These are phyloP conservation scores for Gari tellinella DNA, from an alignment of 2,888 invertebrate species.

Conservation along the genomic window DNA sequence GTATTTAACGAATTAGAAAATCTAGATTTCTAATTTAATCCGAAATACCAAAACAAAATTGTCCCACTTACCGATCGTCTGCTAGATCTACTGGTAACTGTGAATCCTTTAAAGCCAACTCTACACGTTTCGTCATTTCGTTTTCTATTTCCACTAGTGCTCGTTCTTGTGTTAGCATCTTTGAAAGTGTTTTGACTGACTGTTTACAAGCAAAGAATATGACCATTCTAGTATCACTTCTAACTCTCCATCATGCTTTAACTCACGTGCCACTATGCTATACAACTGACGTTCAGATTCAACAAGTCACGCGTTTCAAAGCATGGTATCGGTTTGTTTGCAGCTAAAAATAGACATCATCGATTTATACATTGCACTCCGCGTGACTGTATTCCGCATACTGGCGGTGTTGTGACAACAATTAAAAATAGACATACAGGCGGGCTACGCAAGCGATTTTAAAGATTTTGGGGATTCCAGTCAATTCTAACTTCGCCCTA, in stretches of 20 bases:
- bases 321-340: conserved; percentile 28
- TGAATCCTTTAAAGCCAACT: too few relatives aligned
- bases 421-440: too few relatives aligned
- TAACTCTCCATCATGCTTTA: conserved; percentile 16
- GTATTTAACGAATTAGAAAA: too few relatives aligned
- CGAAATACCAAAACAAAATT: conserved; percentile 2
- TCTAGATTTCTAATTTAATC: too few relatives aligned
- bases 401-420: too few relatives aligned
- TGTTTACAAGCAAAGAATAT: too few relatives aligned
- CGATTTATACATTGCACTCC: background rate
- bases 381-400: too few relatives aligned
- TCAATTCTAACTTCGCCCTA: too few relatives aligned
- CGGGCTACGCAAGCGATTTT: too few relatives aligned
- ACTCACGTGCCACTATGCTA: conserved; percentile 33
- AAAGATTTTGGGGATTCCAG: too few relatives aligned
- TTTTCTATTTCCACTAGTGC: conserved; percentile 3
- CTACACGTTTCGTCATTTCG: too few relatives aligned
- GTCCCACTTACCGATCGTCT: conserved; percentile 1
- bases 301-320: conserved; percentile 49
- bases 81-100: background rate
- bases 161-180: background rate
- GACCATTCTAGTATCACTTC: conserved; percentile 6
- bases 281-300: conserved; percentile 11
- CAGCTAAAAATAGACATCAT: conserved; percentile 42
- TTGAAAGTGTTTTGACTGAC: background rate